Conservation (phyloP, 2,888 invertebrate species). For the Mimas tiliae region DNA sequence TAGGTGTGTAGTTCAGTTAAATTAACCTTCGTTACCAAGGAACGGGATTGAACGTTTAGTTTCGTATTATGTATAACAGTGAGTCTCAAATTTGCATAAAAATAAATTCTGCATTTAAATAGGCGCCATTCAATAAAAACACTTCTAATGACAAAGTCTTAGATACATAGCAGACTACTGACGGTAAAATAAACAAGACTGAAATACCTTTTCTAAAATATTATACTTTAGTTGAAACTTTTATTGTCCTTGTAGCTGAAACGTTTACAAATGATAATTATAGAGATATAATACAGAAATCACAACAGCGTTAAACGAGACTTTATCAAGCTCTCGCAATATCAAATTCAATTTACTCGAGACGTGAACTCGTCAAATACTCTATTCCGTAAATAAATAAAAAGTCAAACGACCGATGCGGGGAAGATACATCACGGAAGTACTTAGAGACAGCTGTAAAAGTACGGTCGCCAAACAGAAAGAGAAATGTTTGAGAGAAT, state of each 20-base stretch:
- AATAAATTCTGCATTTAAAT: not conserved
- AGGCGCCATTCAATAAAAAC: not conserved
- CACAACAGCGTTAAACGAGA: constrained; percentile 3
- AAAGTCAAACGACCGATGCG: constrained; percentile 28
- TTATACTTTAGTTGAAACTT: not conserved
- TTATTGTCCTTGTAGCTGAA: not conserved
- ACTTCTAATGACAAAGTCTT: too few relatives aligned
- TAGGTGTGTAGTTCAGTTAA: not conserved
- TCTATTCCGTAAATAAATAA: constrained; percentile 33
- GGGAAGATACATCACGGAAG: constrained; percentile 35
- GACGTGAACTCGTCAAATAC: constrained; percentile 27
- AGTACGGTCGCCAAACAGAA: not conserved
- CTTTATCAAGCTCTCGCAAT: constrained; percentile 26
- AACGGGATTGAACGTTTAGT: not conserved
- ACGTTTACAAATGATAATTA: constrained; percentile 12
- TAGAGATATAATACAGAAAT: constrained; percentile 14
- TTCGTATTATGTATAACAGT: not conserved
- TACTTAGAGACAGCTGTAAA: constrained; percentile 31
- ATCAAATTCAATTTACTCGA: constrained; percentile 30
- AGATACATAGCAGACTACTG: too few relatives aligned
- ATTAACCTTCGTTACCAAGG: not conserved
- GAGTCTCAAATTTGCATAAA: not conserved
- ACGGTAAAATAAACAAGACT: too few relatives aligned
- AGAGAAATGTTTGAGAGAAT: constrained; percentile 17
- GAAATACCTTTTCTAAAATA: not conserved